These are phyloP conservation scores for Triops longicaudatus DNA, from an alignment of 1,140 invertebrate genomes.

Conservation along the genomic window DNA sequence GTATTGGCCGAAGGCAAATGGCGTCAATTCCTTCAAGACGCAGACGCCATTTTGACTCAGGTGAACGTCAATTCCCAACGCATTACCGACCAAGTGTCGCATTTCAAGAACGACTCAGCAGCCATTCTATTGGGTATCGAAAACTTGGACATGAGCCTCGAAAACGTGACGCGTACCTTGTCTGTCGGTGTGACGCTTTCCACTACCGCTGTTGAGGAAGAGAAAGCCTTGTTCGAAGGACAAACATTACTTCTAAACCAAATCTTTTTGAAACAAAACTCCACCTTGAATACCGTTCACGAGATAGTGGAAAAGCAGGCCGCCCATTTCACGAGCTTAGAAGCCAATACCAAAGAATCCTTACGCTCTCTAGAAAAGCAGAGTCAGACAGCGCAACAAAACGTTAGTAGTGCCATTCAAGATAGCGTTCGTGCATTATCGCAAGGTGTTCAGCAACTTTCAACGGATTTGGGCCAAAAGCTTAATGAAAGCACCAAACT, in stretches of 20 bases:
- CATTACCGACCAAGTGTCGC: conserved; percentile 22
- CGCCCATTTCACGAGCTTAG: not conserved
- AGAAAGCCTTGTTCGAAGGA: conserved; percentile 9
- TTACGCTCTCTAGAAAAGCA: not conserved
- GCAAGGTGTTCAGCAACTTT: not conserved
- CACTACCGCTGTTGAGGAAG: not conserved
- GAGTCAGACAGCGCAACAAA: not conserved
- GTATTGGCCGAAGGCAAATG: conserved; percentile 29
- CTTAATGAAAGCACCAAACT: conserved; percentile 22
- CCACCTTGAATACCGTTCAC: not conserved
- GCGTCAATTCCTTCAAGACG: conserved; percentile 25
- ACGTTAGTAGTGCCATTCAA: conserved; percentile 17
- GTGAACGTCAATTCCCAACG: conserved; percentile 21
- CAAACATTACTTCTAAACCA: not conserved
- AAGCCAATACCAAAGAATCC: not conserved
- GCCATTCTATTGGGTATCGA: conserved; percentile 27
- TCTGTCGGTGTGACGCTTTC: not conserved
- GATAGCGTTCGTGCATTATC: not conserved
- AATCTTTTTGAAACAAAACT: not conserved
- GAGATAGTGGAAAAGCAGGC: not conserved
- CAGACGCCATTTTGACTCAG: conserved; percentile 20
- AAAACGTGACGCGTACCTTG: conserved; percentile 15
- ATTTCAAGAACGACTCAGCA: conserved; percentile 28
- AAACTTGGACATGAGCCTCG: conserved; percentile 25
- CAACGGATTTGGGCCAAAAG: not conserved